A percentile compares a stretch with the other conserved stretches of the same genome.
phyloP scores from a whole-genome alignment of 1,140 invertebrate genomes.

The Doryteuthis pealeii region DNA sequence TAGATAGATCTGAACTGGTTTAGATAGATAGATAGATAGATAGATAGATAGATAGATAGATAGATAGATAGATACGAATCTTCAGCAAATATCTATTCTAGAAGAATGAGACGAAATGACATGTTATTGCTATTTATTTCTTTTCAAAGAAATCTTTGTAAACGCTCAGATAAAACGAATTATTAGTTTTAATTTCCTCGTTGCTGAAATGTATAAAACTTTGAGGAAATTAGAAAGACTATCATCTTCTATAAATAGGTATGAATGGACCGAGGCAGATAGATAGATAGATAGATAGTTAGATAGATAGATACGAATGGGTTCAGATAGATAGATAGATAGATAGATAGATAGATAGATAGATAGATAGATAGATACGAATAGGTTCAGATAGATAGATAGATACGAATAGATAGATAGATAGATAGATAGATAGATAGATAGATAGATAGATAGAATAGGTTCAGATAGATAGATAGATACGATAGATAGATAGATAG shows the following conservation, averaged over 20 bases:
- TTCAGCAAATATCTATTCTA: not conserved
- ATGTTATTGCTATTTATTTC: not conserved
- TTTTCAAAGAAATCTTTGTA: not conserved
- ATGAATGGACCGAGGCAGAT: too few relatives aligned
- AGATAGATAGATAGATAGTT: not conserved
- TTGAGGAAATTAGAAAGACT: not conserved
- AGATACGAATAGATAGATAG: too few relatives aligned
- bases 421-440: not conserved
- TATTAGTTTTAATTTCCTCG: not conserved
- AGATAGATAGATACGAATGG: not conserved
- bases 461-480: too few relatives aligned
- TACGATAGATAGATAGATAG: not conserved
- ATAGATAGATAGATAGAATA: not conserved
- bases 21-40: too few relatives aligned
- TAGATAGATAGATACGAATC: too few relatives aligned
- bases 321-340: not conserved
- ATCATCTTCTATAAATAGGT: not conserved
- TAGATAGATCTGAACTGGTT: too few relatives aligned
- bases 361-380: not conserved
- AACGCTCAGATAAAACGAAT: not conserved
- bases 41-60: too few relatives aligned
- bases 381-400: too few relatives aligned
- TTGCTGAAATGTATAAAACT: not conserved
- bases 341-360: not conserved
- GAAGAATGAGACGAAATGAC: not conserved